Conservation (phyloP, 2,113 vertebrate species). For the Porphyrio hochstetteri region DNA sequence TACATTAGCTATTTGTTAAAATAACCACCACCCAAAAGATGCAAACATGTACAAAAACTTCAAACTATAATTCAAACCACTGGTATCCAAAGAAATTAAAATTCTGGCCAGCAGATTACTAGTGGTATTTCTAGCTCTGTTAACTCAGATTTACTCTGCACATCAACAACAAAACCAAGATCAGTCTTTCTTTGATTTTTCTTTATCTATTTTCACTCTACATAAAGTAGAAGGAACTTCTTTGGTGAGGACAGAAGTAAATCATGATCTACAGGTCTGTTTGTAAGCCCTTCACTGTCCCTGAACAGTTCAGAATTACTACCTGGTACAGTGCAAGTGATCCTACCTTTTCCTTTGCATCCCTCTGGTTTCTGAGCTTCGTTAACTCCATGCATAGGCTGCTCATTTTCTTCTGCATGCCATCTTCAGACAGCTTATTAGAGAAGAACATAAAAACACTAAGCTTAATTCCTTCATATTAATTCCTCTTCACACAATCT, state of each 20-base stretch:
- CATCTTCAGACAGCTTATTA: conserved; percentile 86
- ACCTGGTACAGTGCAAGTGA: not conserved
- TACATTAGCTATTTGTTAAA: not conserved
- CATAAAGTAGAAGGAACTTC: not conserved
- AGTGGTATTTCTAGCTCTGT: not conserved
- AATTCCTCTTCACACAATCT: not conserved
- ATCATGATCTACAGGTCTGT: not conserved
- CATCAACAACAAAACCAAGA: not conserved
- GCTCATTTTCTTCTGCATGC: conserved; percentile 87
- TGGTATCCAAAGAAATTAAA: not conserved
- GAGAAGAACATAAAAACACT: not conserved
- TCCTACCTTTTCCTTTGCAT: conserved; percentile 84
- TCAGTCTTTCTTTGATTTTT: not conserved
- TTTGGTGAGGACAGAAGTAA: not conserved
- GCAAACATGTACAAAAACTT: rapidly evolving
- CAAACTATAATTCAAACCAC: not conserved
- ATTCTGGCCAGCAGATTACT: not conserved
- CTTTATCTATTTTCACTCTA: not conserved
- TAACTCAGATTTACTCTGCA: not conserved
- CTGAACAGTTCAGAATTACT: not conserved
- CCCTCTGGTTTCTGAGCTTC: conserved; percentile 86
- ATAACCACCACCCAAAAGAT: rapidly evolving
- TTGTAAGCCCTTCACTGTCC: not conserved
- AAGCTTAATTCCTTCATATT: not conserved
- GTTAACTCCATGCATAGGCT: conserved; percentile 87